Base-by-base conservation (phyloP, 2,113 vertebrate genomes). In the Centropristis striata region DNA sequence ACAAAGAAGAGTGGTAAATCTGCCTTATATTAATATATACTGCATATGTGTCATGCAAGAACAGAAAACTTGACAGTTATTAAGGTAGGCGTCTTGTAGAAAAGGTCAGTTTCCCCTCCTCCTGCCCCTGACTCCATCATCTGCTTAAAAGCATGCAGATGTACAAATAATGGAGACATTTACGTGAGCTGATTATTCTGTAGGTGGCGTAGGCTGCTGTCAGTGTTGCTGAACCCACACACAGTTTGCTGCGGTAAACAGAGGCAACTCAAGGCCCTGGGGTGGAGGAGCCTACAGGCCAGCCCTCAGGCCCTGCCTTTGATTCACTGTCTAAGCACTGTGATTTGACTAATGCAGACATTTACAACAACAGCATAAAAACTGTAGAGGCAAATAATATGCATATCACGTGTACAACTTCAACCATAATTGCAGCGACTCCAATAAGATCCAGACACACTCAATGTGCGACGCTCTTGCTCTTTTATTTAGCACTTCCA, bases 271-370 rank as follows among this genome's bases (percentile, higher is more conserved):
- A 11, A 3, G 5, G 59, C 79, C 67, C 70, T 18, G 4, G 64
- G 77, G 68, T 23, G 47, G 53, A 59, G 58, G 49, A 76, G 59
- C 75, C 90, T 44, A 57, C 73, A 59, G 88, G 87, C 79, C 83
- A 67, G 50, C 81, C 88, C 81, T 51, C 61, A 13, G 87, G 90
- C 76, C 61, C 72, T 68, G 78, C 23, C 54, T 79, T 78, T 88
- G 64, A 88, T 79, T 65, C 50, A 49, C 80, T 68, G 75, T 80
- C 71, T 64, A 79, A 78, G 54, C 60, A 12, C 87, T 71, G 46
- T 85, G 81, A 84, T 89, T 80, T 78, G 58, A 86, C 78, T 77
- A 76, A 86, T 83, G 44, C 73, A 71, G 71, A 63, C 59, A 69
- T 86, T 90, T 78, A 83, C 47, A 63, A 55, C 44, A 71, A 57